Base-by-base conservation (phyloP, 1,140 invertebrate genomes). In the Steinernema feltiae region DNA sequence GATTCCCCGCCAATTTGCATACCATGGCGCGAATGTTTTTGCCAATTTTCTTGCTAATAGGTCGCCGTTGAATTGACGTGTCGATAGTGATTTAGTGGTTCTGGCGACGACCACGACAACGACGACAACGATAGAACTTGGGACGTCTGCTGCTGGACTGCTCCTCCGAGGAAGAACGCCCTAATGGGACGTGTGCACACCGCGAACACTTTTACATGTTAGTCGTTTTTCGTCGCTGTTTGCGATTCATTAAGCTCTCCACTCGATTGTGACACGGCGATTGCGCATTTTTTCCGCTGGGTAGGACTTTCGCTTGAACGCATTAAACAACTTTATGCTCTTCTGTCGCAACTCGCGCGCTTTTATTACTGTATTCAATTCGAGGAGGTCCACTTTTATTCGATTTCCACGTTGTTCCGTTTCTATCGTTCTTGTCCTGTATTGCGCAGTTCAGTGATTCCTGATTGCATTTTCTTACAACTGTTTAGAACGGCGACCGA, bases 171-270 rank as follows among this genome's bases (percentile, higher is more conserved):
- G n/a, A 7, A 15, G 15, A 15, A 15, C 53, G 2, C 53, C 53
- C 24, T 63, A 63, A 63, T 63, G 53, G 53, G 53, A 7, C 53
- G 53, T 63, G 35, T 18, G 35, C 18, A n/a, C n/a, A n/a, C n/a
- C n/a, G 53, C 53, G 24, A 63, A 63, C 53, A 27, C 24, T n/a
- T 63, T 63, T 15, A 21, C 53, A 21, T 27, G 53, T 63, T 21
- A 63, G 53, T n/a, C 53, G 53, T 63, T 63, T 63, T 63, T 63
- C 15, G 2, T 3, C 3, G 7, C 24, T 63, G 24, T 63, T 63
- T 63, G 53, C 53, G 53, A 63, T 63, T 46, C 41, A 46, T 46
- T 63, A 63, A 63, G 53, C 53, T 63, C 53, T 3, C 7, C 35
- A 18, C 7, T 18, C 35, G 35, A 41, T 41, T 41, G 35, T 18